phyloP scores from a whole-genome alignment of 1,140 invertebrate species.

The Pseudobourletiella spinata region DNA sequence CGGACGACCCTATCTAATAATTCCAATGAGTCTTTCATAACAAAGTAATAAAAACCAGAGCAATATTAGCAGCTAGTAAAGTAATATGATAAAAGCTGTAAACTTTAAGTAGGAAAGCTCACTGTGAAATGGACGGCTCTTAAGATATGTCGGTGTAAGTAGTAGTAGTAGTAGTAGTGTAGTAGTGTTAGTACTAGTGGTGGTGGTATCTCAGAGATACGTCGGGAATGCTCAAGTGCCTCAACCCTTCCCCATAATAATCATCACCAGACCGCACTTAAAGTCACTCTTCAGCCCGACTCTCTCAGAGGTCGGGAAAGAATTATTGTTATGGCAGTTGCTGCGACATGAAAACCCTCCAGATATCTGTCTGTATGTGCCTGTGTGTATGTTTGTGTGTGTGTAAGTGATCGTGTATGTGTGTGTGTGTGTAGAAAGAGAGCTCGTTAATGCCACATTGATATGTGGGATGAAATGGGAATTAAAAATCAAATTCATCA shows the following conservation, averaged over 20 bases:
- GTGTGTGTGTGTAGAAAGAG: neutral
- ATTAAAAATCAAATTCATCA: conserved; percentile 11
- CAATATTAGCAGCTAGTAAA: neutral
- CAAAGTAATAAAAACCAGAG: neutral
- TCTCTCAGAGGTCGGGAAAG: neutral
- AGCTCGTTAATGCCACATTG: conserved; percentile 7
- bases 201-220: too few species aligned
- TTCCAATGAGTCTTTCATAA: neutral
- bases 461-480: conserved; percentile 6
- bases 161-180: neutral
- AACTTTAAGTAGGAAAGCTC: too few species aligned
- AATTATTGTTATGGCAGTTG: neutral
- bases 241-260: too few species aligned
- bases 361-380: neutral
- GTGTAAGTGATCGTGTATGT: neutral
- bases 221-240: too few species aligned
- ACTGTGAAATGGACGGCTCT: neutral
- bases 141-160: neutral
- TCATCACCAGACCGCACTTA: too few species aligned
- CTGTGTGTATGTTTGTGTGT: neutral
- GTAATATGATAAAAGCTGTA: neutral
- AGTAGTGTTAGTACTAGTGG: too few species aligned
- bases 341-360: neutral
- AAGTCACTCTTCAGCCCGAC: neutral
- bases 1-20: too few species aligned